Conservation (phyloP, 92 coral and sea anemone species). For the Siderastrea siderea region DNA sequence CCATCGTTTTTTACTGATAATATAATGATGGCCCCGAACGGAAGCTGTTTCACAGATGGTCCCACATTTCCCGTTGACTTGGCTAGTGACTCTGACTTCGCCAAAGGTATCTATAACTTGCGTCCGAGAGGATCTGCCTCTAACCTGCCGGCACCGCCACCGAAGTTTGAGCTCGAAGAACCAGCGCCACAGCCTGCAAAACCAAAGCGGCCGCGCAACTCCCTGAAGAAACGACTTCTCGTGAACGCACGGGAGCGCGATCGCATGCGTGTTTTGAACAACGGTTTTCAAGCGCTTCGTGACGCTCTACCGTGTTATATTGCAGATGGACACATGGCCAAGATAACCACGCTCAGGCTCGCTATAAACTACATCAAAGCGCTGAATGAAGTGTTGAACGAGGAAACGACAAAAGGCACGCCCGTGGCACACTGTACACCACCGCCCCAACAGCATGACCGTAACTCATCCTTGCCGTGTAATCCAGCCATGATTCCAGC, state of each 20-base stretch:
- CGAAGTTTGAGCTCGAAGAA: conserved; percentile 66
- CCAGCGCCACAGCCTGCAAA: conserved; percentile 56
- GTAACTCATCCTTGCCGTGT: not conserved
- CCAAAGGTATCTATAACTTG: conserved; percentile 91
- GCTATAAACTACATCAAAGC: conserved; percentile 99
- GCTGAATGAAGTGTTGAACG: conserved; percentile 92
- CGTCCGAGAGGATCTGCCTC: conserved; percentile 81
- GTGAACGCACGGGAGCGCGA: conserved; percentile 99
- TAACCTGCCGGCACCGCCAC: conserved; percentile 39
- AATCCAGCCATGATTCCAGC: not conserved
- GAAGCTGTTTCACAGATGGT: conserved; percentile 83
- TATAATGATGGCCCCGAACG: conserved; percentile 63
- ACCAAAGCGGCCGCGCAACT: conserved; percentile 87
- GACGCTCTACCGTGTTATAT: conserved; percentile 99
- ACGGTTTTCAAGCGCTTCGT: conserved; percentile 95
- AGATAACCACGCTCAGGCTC: conserved; percentile 94
- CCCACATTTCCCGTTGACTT: conserved; percentile 57
- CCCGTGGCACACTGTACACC: conserved; percentile 10
- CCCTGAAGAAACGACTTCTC: conserved; percentile 94
- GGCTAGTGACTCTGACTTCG: conserved; percentile 80
- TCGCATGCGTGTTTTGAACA: conserved; percentile 95
- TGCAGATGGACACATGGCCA: conserved; percentile 99
- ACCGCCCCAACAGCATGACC: not conserved
- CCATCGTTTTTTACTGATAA: conserved; percentile 75
- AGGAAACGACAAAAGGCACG: conserved; percentile 45